Percentiles rank a stretch among this genome's conserved stretches.
phyloP scores from a whole-genome alignment of 2,797 vertebrate species.

The Calcarius lapponicus region DNA sequence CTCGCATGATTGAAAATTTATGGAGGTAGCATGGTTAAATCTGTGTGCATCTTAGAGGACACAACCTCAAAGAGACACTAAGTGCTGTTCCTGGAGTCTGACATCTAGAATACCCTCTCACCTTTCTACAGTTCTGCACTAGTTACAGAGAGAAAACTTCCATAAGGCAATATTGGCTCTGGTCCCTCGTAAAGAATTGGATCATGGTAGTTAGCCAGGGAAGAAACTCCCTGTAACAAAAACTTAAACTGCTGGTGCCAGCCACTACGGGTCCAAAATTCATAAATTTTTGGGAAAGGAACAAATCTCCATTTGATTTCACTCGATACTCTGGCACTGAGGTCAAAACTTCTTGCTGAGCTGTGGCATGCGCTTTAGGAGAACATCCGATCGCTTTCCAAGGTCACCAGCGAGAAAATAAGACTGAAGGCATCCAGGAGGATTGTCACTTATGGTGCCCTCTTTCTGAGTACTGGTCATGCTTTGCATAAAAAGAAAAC shows the following conservation, averaged over 20 bases:
- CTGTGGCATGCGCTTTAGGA: background rate
- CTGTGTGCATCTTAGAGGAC: background rate
- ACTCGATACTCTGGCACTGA: background rate
- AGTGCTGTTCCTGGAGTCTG: background rate
- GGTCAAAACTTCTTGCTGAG: background rate
- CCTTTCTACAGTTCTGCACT: background rate
- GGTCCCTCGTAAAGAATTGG: background rate
- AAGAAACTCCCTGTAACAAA: background rate
- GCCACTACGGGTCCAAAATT: background rate
- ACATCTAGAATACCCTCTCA: background rate
- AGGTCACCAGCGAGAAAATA: background rate
- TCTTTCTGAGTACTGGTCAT: background rate
- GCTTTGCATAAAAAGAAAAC: background rate
- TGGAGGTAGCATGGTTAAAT: background rate
- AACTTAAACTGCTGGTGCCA: background rate
- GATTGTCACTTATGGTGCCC: background rate
- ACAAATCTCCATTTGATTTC: background rate
- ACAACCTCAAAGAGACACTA: background rate
- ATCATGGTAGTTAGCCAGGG: background rate
- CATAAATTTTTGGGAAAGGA: background rate
- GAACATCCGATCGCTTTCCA: background rate
- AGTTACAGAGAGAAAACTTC: background rate
- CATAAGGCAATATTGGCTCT: background rate
- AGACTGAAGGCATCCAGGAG: background rate
- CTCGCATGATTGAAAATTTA: accelerated